Base-by-base conservation (phyloP, 2,113 vertebrate genomes). In the Fregetta grallaria region DNA sequence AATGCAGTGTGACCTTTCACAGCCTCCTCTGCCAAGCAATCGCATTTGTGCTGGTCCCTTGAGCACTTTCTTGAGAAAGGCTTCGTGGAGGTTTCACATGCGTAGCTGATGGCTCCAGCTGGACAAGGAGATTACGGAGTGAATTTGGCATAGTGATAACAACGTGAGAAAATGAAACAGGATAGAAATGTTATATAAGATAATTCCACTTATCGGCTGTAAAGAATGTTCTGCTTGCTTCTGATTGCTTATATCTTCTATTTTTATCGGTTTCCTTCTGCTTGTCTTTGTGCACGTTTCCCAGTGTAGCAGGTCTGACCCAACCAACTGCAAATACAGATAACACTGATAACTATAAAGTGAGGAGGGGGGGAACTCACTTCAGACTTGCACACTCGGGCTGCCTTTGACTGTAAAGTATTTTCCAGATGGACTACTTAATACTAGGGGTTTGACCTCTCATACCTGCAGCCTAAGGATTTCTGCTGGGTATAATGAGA, bases 201-300 rank as follows among this genome's bases (percentile, higher is more conserved):
- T 96, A 88, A 94, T 58, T 21, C 42, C 50, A 16, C 49, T 73
- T 95, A 94, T 68, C 68, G 0, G 50, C 68, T 62, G 36, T 34
- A 84, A 92, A 94, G 90, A 93, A 96, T 93, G 94, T 95, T 92
- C 85, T 94, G 78, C 75, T 94, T 53, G 22, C 78, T 88, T 78
- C 92, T 90, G 92, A 84, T 86, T 73, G 70, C 80, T 55, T 90
- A 18, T 92, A 93, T 96, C 93, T 92, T 74, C 94, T 81, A 15
- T 84, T 95, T 90, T 92, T 94, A 92, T 94, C 94, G 2, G 47
- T 49, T 97, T 92, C 90, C 85, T 93, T 74, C 92, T 93, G 63
- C 88, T 84, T 88, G 82, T 70, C 95, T 96, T 70, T 72, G 90
- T 53, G 75, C 63, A 47, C 4, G 29, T 84, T 90, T 95, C 94